Conservation (phyloP, 2,113 vertebrate genomes). For the Ictalurus furcatus region DNA sequence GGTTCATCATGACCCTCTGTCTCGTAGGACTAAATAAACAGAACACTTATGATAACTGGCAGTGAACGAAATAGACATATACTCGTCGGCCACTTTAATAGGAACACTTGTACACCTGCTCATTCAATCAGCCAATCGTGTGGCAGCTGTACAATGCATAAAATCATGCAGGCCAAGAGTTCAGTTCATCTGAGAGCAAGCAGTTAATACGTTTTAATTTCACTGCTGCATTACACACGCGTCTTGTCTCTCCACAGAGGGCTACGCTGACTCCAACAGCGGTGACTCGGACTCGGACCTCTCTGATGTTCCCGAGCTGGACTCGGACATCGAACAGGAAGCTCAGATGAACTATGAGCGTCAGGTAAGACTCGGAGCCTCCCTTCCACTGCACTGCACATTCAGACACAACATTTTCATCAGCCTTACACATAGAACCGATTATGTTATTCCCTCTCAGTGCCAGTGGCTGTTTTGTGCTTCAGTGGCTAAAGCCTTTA, state of each 20-base stretch:
- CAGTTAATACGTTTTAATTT: background rate
- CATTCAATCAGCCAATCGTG: background rate
- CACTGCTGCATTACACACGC: background rate
- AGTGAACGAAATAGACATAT: background rate
- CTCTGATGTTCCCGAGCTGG: conserved; percentile 92
- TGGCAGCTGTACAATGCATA: background rate
- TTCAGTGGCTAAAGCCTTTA: conserved; percentile 21
- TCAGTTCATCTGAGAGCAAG: background rate
- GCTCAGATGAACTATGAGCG: conserved; percentile 95
- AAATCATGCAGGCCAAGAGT: background rate
- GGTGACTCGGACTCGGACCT: conserved; percentile 95
- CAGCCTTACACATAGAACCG: background rate
- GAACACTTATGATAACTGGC: background rate
- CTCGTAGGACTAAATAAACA: background rate
- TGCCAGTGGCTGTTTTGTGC: conserved; percentile 28
- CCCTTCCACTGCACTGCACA: background rate
- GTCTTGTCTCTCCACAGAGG: conserved; percentile 72
- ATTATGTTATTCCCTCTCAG: background rate
- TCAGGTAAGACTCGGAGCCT: conserved; percentile 76
- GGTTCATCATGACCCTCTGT: background rate
- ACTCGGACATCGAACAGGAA: conserved; percentile 99
- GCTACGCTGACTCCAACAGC: conserved; percentile 89
- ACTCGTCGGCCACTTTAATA: background rate
- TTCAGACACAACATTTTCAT: background rate
- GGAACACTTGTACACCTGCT: background rate